phyloP scores from a whole-genome alignment of 2,888 invertebrate genomes.

The Agriopis aurantiaria region DNA sequence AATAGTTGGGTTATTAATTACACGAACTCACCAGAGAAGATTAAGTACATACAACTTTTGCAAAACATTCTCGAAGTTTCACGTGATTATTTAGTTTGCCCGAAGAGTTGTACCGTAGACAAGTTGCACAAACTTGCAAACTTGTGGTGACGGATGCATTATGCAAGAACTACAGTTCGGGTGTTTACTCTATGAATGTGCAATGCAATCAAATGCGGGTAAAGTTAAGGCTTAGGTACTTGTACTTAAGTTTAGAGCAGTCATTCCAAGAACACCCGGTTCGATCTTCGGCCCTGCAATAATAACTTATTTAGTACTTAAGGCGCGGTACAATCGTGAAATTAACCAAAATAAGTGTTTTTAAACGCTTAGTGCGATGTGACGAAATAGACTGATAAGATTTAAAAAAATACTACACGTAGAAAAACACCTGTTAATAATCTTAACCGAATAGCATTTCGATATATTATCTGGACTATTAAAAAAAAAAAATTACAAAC shows the following conservation, averaged over 20 bases:
- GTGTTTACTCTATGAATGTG: slow-evolving; percentile 12
- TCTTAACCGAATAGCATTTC: too few species aligned
- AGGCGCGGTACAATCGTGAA: too few species aligned
- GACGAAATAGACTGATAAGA: too few species aligned
- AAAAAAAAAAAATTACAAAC: too few species aligned
- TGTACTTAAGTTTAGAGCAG: not conserved
- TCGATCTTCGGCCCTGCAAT: too few species aligned
- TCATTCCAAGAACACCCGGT: not conserved
- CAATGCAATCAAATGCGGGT: not conserved
- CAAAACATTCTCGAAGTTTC: slow-evolving; percentile 21
- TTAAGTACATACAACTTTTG: slow-evolving; percentile 10
- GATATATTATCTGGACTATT: too few species aligned
- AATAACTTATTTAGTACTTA: too few species aligned
- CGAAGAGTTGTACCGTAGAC: slow-evolving; percentile 4
- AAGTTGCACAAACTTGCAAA: slow-evolving; percentile 24
- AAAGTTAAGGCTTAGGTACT: not conserved
- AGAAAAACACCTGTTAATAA: too few species aligned
- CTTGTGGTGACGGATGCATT: slow-evolving; percentile 27
- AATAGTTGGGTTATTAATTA: not conserved
- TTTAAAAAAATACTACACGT: too few species aligned
- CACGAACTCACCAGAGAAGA: not conserved
- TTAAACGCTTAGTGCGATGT: too few species aligned
- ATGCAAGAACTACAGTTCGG: slow-evolving; percentile 22
- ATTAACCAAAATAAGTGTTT: too few species aligned
- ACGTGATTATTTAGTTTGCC: slow-evolving; percentile 23